Base-by-base conservation (phyloP, 1,140 invertebrate genomes). In the Meteorus sp. region DNA sequence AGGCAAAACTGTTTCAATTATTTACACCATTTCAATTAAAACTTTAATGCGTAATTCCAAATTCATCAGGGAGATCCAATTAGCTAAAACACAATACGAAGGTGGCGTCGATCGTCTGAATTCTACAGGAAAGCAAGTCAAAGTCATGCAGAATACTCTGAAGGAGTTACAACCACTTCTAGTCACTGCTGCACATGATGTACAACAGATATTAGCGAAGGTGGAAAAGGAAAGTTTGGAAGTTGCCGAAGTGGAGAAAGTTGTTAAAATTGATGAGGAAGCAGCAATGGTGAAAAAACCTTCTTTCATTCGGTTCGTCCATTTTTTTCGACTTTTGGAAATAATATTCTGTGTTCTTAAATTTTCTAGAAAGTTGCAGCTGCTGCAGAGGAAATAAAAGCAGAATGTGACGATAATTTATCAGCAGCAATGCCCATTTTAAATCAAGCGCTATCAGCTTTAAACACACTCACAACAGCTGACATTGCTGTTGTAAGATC, bases 401-500 rank as follows among this genome's bases (percentile, higher is more conserved):
- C 94, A 56, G 96, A 99, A 71, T 99, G 96, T 74, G 95, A 98
- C 76, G 89, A 89, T 43, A 92, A 97, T 74, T 82, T 99, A 62
- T 90, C 92, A 0, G 92, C 95, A 76, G 96, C 94, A 0, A 88
- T 97, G 80, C 96, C 97, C 0, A 93, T 95, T 57, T 80, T 99
- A 48, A 90, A 95, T 70, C 83, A 88, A n/a, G 96, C 97, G 11
- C 80, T 96, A 61, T 84, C 86, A 1, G 95, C 96, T 2, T 80
- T 99, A 0, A 91, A 97, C 67, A 97, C 94, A 0, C 82, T 99
- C 2, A 98, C 95, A 33, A 87, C 89, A 3, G 83, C 88, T 13
- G 97, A 99, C 78, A 96, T 99, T 48, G 92, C 93, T 23, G 85
- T 96, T 39, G 92, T 99, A 3, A 98, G 97, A 82, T 90, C 94